Evolutionary conservation across 1,140 invertebrate genomes (phyloP).

Genomic region (Ridgeia piscesae): DNA sequence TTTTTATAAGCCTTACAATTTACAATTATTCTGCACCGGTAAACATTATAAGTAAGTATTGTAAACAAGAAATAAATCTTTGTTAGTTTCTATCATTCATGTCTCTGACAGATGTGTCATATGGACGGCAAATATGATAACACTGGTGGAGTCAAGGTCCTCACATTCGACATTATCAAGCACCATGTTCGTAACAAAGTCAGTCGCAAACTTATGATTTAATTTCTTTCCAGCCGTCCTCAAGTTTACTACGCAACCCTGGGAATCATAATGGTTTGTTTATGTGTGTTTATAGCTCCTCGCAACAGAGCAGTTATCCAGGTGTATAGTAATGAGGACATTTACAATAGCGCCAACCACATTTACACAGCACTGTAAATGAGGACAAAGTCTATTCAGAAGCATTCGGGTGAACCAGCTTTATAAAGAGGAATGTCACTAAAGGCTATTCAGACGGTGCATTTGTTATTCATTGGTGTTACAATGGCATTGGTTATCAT

Average conservation of each 20-base stretch:
- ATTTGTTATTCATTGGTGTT: neutral
- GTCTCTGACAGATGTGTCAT: neutral
- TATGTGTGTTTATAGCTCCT: neutral
- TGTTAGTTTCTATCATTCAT: neutral
- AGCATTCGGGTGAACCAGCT: too few species aligned
- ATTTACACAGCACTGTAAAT: too few species aligned
- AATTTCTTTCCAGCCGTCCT: neutral
- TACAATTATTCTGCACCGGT: too few species aligned
- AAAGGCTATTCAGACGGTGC: too few species aligned
- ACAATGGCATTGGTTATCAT: neutral
- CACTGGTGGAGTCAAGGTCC: neutral
- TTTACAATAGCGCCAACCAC: too few species aligned
- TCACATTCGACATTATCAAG: neutral
- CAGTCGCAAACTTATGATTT: neutral
- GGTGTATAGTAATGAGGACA: neutral
- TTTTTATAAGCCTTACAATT: too few species aligned
- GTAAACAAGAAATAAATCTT: too few species aligned
- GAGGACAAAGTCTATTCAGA: too few species aligned
- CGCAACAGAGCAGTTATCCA: constrained; percentile 49
- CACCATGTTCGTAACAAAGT: neutral
- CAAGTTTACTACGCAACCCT: neutral
- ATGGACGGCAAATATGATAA: neutral
- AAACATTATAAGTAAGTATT: too few species aligned
- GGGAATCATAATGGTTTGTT: neutral
- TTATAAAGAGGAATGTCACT: too few species aligned